Conservation (phyloP, 2,113 vertebrate species). For the Pseudorasbora parva region DNA sequence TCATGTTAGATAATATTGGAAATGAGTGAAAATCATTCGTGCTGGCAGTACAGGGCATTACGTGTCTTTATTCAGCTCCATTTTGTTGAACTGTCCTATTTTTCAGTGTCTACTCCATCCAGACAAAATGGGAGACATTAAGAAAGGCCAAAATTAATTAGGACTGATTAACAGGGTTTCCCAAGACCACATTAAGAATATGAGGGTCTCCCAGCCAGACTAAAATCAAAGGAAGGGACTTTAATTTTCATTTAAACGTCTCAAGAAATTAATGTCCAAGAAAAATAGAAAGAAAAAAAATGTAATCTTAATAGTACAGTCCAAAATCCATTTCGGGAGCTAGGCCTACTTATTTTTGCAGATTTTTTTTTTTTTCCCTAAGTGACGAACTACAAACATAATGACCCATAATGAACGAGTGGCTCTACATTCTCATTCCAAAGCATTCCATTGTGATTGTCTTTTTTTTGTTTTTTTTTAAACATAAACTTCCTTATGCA, state of each 20-base stretch:
- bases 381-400: no score
- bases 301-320: not conserved
- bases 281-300: not conserved
- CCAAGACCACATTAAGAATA: constrained; percentile 14
- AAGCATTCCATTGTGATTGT: no score
- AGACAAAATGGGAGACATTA: constrained; percentile 57
- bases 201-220: not conserved
- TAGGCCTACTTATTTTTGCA: not conserved
- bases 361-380: no score
- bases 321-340: not conserved
- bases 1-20: constrained; percentile 47
- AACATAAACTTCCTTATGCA: not conserved
- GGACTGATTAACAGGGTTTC: constrained; percentile 46
- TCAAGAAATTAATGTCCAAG: not conserved
- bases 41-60: constrained; percentile 59
- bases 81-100: constrained; percentile 64
- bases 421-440: no score
- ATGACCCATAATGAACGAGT: no score
- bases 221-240: constrained; percentile 40
- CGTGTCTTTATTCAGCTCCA: constrained; percentile 64
- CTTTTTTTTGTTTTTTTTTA: no score
- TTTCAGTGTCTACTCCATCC: constrained; percentile 51
- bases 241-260: constrained; percentile 6
- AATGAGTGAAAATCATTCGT: constrained; percentile 56
- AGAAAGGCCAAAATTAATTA: constrained; percentile 60